Evolutionary conservation across 2,113 vertebrate species (phyloP).

Genomic region (Girardinichthys multiradiatus): DNA sequence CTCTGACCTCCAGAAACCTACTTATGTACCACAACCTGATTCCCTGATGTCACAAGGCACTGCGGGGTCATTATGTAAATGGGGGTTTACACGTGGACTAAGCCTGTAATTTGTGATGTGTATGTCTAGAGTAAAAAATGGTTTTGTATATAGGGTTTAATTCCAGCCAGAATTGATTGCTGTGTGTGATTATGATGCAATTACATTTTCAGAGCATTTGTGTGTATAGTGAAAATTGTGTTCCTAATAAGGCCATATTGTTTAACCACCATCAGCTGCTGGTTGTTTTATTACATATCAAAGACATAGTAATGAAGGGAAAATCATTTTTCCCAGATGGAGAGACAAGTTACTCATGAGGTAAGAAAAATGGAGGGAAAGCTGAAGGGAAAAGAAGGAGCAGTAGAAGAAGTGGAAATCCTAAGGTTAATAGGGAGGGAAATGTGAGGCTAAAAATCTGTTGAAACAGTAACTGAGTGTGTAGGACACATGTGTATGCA

Average conservation of each 20-base stretch:
- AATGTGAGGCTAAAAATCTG: constrained; percentile 30
- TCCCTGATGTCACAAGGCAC: background rate
- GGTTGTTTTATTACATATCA: background rate
- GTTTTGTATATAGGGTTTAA: constrained; percentile 44
- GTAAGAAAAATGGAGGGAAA: background rate
- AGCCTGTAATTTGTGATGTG: constrained; percentile 44
- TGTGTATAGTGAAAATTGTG: background rate
- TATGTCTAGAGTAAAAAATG: constrained; percentile 30
- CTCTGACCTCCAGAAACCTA: constrained; percentile 2
- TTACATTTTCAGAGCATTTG: constrained; percentile 13
- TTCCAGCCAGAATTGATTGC: constrained; percentile 33
- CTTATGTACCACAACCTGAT: background rate
- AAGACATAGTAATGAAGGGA: constrained; percentile 15
- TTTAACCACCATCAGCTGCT: background rate
- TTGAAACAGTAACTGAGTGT: constrained; percentile 33
- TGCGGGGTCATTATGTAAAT: constrained; percentile 17
- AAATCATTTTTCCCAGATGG: constrained; percentile 17
- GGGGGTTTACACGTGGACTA: constrained; percentile 11
- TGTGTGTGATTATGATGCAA: constrained; percentile 16
- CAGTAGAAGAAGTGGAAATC: constrained; percentile 1
- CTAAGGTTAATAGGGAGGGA: constrained; percentile 16
- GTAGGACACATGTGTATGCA: constrained; percentile 1
- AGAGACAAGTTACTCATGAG: background rate
- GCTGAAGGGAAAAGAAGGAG: background rate
- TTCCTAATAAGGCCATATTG: background rate